phyloP scores from a whole-genome alignment of 2,797 vertebrate species.

The Hydrophis major region DNA sequence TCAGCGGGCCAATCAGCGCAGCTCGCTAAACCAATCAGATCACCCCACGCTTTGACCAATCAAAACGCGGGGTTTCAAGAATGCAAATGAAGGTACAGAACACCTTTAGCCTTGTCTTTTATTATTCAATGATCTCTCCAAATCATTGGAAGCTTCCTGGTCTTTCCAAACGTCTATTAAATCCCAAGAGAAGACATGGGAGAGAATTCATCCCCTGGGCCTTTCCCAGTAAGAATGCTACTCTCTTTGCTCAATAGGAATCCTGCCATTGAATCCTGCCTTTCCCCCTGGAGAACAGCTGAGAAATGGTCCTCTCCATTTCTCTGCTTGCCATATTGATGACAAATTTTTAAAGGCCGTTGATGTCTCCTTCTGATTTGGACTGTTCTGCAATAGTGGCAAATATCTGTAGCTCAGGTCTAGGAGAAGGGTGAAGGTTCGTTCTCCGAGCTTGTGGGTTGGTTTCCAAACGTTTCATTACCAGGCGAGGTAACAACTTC shows the following conservation, averaged over 20 bases:
- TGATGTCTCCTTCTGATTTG: neutral
- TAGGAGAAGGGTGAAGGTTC: too few species aligned
- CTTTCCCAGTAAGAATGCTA: neutral
- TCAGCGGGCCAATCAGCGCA: too few species aligned
- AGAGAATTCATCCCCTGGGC: neutral
- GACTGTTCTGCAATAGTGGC: neutral
- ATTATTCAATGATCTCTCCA: neutral
- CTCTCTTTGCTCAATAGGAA: neutral
- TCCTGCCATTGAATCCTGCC: neutral
- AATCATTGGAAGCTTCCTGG: neutral
- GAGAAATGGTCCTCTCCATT: neutral
- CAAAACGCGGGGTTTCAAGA: too few species aligned
- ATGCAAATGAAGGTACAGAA: too few species aligned
- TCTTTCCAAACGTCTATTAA: neutral
- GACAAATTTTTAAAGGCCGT: neutral
- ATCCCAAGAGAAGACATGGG: neutral
- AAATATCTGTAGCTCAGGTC: too few species aligned
- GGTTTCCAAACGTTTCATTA: too few species aligned
- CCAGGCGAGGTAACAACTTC: too few species aligned
- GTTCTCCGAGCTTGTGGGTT: too few species aligned
- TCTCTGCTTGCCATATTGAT: neutral
- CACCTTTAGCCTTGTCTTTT: neutral
- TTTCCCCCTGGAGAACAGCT: neutral
- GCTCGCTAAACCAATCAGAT: too few species aligned
- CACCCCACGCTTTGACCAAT: too few species aligned